phyloP scores from a whole-genome alignment of 2,797 vertebrate genomes.

The Melanotaenia parkinsoni region DNA sequence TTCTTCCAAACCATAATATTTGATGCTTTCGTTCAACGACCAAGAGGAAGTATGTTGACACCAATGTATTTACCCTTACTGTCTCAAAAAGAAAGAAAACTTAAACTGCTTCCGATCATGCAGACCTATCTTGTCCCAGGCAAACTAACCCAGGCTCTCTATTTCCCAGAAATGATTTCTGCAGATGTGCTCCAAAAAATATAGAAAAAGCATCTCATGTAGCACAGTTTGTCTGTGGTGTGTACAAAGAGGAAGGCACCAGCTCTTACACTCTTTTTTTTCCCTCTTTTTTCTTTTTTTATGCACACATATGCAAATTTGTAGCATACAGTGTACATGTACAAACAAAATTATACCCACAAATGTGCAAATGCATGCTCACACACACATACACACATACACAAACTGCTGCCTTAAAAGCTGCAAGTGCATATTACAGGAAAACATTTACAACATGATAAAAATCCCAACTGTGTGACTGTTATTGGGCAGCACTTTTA shows the following conservation, averaged over 20 bases:
- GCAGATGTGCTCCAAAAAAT: slow-evolving; percentile 72
- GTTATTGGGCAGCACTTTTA: slow-evolving; percentile 68
- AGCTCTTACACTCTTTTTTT: slow-evolving; percentile 49
- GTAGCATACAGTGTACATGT: slow-evolving; percentile 29
- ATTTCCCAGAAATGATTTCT: slow-evolving; percentile 72
- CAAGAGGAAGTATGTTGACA: slow-evolving; percentile 66
- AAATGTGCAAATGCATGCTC: slow-evolving; percentile 19
- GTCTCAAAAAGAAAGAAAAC: slow-evolving; percentile 49
- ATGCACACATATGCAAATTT: slow-evolving; percentile 46
- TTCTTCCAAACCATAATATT: slow-evolving; percentile 53
- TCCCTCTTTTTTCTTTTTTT: slow-evolving; percentile 28
- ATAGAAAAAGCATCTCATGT: slow-evolving; percentile 73
- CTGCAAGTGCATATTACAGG: slow-evolving; percentile 55
- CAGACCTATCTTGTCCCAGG: slow-evolving; percentile 70
- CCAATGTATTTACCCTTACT: slow-evolving; percentile 62
- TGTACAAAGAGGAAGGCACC: slow-evolving; percentile 48
- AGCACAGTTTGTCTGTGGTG: slow-evolving; percentile 62
- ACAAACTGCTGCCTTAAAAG: slow-evolving; percentile 50
- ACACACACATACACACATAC: slow-evolving; percentile 17
- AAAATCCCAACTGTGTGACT: slow-evolving; percentile 48
- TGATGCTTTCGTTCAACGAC: slow-evolving; percentile 70
- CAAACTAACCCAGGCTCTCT: slow-evolving; percentile 73
- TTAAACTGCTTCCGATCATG: slow-evolving; percentile 74
- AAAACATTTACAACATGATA: slow-evolving; percentile 67
- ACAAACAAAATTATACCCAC: slow-evolving; percentile 36